Evolutionary conservation across 2,888 invertebrate species (phyloP).

Genomic region (Glyphotaelius pellucidus): DNA sequence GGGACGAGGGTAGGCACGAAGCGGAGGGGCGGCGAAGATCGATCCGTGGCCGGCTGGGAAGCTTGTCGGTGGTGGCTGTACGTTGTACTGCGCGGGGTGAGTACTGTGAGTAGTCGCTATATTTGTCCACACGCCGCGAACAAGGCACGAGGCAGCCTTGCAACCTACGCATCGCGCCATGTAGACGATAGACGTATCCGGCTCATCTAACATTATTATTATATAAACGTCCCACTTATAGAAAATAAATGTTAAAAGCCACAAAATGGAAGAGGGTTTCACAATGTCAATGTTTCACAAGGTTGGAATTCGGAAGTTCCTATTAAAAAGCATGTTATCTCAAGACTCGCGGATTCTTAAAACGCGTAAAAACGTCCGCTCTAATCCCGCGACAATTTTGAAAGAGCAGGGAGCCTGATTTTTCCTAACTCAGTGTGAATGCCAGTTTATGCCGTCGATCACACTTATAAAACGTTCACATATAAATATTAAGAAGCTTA

Average conservation of each 20-base stretch:
- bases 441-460: not conserved
- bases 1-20: conserved; percentile 25
- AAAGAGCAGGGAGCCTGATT: not conserved
- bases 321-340: not conserved
- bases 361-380: not conserved
- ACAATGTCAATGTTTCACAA: too few relatives aligned
- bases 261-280: not conserved
- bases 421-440: not conserved
- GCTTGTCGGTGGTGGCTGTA: conserved; percentile 35
- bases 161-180: not conserved
- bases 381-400: not conserved
- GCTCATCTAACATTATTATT: too few relatives aligned
- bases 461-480: not conserved
- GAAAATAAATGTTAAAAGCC: not conserved
- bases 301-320: not conserved
- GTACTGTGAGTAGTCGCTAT: not conserved
- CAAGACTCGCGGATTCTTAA: not conserved
- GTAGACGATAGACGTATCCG: not conserved
- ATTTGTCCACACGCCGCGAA: not conserved
- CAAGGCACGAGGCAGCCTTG: not conserved
- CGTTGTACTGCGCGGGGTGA: not conserved
- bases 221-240: too few relatives aligned
- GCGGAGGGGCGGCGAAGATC: conserved; percentile 54
- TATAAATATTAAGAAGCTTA: not conserved
- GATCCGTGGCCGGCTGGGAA: conserved; percentile 59